Conservation (phyloP, 1,140 invertebrate genomes). For the Drosophila triauraria region DNA sequence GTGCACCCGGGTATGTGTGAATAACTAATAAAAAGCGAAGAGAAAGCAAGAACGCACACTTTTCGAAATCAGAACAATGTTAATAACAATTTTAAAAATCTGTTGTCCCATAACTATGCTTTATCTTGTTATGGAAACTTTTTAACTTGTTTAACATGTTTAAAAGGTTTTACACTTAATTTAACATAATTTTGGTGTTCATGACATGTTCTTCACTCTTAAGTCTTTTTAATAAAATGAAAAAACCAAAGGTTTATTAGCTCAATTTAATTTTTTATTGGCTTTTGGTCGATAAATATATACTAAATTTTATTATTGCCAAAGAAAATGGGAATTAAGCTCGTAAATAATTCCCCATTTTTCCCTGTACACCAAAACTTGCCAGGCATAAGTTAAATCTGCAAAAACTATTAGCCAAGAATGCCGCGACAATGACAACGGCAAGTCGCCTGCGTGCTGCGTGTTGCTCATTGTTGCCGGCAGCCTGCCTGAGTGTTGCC, state of each 20-base stretch:
- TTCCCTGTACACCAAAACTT: neutral
- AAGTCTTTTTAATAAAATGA: too few species aligned
- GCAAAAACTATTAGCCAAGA: constrained; percentile 68
- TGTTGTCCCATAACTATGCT: too few species aligned
- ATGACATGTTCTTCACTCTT: neutral
- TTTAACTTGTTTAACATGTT: too few species aligned
- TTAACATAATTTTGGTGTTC: neutral
- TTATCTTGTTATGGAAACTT: too few species aligned
- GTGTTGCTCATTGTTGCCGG: constrained; percentile 44
- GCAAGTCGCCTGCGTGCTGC: constrained; percentile 45
- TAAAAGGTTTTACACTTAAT: neutral
- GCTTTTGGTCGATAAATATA: too few species aligned
- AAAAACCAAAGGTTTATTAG: accelerated
- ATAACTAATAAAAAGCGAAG: constrained; percentile 54
- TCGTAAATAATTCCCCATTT: neutral
- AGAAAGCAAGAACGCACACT: constrained; percentile 32
- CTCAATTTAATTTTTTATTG: neutral
- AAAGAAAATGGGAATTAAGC: neutral
- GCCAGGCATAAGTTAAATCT: constrained; percentile 54
- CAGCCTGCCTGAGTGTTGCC: constrained; percentile 28
- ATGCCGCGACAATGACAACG: constrained; percentile 59
- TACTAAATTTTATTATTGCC: neutral
- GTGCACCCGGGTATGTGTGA: constrained; percentile 18
- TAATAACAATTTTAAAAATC: too few species aligned
- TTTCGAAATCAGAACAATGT: neutral